Evolutionary conservation across 2,888 invertebrate genomes (phyloP).

Genomic region (Hypselothyrea guttata): DNA sequence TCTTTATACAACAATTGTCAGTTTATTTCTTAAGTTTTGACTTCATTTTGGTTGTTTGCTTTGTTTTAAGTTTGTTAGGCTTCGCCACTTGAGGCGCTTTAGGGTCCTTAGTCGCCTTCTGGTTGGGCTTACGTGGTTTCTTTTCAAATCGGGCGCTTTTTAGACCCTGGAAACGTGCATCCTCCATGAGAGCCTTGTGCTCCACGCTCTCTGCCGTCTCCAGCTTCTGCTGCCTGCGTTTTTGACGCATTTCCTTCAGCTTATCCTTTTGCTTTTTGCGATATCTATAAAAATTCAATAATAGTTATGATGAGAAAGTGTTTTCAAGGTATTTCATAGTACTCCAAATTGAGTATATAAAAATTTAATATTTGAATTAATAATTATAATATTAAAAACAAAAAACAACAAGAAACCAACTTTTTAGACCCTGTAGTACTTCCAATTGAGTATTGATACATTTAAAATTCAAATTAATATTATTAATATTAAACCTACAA

Average conservation of each 20-base stretch:
- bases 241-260: conserved; percentile 74
- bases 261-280: conserved; percentile 80
- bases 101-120: conserved; percentile 6
- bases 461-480: too few species aligned
- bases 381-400: too few species aligned
- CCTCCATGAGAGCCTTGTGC: conserved; percentile 61
- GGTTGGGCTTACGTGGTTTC: conserved; percentile 43
- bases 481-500: too few species aligned
- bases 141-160: conserved; percentile 73
- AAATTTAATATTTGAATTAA: too few species aligned
- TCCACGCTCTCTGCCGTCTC: conserved; percentile 43
- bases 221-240: conserved; percentile 67
- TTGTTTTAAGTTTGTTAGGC: conserved; percentile 14
- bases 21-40: conserved; percentile 13
- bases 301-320: too few species aligned
- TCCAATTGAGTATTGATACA: too few species aligned
- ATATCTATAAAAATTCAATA: conserved; percentile 55
- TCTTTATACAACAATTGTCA: conserved; percentile 16
- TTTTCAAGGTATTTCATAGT: too few species aligned
- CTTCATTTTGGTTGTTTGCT: conserved; percentile 21
- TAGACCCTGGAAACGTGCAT: conserved; percentile 80
- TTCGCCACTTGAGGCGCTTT: neutral
- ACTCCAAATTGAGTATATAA: too few species aligned
- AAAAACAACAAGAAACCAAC: too few species aligned
- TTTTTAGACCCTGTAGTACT: too few species aligned